Evolutionary conservation across 1,140 invertebrate genomes (phyloP).

Genomic region (Laodelphax striatellus): DNA sequence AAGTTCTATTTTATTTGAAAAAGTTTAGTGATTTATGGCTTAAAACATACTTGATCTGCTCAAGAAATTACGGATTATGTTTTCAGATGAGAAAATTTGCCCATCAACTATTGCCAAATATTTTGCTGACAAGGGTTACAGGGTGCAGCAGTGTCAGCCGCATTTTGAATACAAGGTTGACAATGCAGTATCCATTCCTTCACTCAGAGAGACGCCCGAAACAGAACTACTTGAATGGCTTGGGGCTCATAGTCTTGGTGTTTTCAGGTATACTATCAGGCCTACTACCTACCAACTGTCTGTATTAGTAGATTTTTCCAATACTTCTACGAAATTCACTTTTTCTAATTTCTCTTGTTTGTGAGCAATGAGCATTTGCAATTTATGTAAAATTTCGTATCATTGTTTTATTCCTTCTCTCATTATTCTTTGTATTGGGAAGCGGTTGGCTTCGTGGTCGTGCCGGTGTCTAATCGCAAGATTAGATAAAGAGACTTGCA

Average conservation of each 20-base stretch:
- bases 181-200: slow-evolving; percentile 32
- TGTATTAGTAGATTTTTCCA: no score
- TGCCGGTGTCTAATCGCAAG: no score
- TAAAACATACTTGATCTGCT: background rate
- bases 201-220: slow-evolving; percentile 19
- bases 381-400: no score
- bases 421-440: no score
- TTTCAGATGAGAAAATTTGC: slow-evolving; percentile 36
- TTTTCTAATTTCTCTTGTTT: no score
- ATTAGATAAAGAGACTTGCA: no score
- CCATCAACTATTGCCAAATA: slow-evolving; percentile 47
- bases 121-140: slow-evolving; percentile 35
- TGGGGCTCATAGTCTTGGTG: slow-evolving; percentile 35
- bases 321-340: no score
- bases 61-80: slow-evolving; percentile 7
- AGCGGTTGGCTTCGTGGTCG: no score
- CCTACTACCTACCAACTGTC: slow-evolving; percentile 17
- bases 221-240: slow-evolving; percentile 41
- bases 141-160: slow-evolving; percentile 34
- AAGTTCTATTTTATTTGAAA: background rate
- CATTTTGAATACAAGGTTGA: slow-evolving; percentile 25
- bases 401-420: no score
- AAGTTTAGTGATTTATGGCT: slow-evolving; percentile 4
- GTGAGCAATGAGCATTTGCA: no score
- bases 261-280: slow-evolving; percentile 32